Evolutionary conservation across 1,140 invertebrate species (phyloP).

Genomic region (Drosophila funebris): DNA sequence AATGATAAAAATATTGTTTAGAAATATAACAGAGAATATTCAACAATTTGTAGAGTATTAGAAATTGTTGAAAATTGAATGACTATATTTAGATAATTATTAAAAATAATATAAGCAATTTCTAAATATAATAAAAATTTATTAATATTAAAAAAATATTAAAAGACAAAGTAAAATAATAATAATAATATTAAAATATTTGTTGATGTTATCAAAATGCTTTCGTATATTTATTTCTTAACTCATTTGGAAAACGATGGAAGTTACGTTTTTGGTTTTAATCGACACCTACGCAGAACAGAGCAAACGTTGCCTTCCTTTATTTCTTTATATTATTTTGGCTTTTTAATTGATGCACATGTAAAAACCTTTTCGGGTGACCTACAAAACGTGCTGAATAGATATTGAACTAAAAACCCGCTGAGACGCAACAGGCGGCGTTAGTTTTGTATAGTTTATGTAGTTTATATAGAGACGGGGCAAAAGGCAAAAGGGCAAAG

Average conservation of each 20-base stretch:
- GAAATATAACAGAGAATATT: neutral
- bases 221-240: neutral
- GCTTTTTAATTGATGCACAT: conserved; percentile 71
- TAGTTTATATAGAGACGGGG: neutral
- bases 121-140: neutral
- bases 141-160: neutral
- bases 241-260: neutral
- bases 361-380: conserved; percentile 46
- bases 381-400: conserved; percentile 61
- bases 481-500: neutral
- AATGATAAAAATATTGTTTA: too few relatives aligned
- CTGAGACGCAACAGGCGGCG: conserved; percentile 73
- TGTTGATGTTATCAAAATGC: neutral
- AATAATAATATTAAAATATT: neutral
- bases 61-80: too few relatives aligned
- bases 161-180: neutral
- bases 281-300: conserved; percentile 21
- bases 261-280: neutral
- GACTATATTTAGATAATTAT: neutral
- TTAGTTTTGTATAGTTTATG: conserved; percentile 6
- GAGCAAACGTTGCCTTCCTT: conserved; percentile 2
- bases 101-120: neutral
- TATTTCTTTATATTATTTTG: conserved; percentile 1
- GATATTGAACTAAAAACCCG: conserved; percentile 56
- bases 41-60: neutral